Evolutionary conservation across 2,797 vertebrate genomes (phyloP), one percentile per base, ranked within the genome.

Genomic region (Falco concolor): DNA sequence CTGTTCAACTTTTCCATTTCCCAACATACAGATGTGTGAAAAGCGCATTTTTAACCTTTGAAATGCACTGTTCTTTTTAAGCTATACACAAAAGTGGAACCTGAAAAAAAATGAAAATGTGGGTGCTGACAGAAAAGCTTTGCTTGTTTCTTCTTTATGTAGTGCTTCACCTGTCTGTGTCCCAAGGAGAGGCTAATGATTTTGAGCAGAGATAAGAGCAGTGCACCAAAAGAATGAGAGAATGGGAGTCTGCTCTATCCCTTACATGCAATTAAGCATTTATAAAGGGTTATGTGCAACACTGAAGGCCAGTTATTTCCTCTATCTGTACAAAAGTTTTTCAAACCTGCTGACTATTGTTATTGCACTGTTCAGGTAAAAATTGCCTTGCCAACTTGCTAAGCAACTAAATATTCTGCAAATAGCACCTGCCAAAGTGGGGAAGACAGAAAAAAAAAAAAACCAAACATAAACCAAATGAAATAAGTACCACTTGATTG

Each of bases 401-500:
- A 57, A 84, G 19, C 20, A 77, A 49, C 40, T 68, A 76, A 59
- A 56, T 64, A 50, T 56, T 87, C 60, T 88, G 19, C 36, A 57
- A 78, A 84, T 14, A 61, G 2, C 10, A 52, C 12, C 38, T 57
- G 8, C 12, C n/a, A 54, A 86, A 84, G 18, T 45, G 21, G 38
- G 6, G 13, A 12, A 34, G 20, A 3, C 5, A 42, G 3, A 17
- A 40, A 57, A 61, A 17, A 40, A 40, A 57, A 57, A 19, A 22
- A 1, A 2, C 2, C 8, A 36, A 69, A 32, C 5, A 44, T 25
- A 11, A 83, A 67, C 6, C 6, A 0, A 3, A 8, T 63, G 1
- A 89, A 82, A 27, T 53, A 89, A 86, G 23, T 60, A 34, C 6
- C 36, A 23, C 17, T 75, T 72, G 34, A 21, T 57, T 87, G n/a